phyloP scores from a whole-genome alignment of 2,797 vertebrate genomes.

The Mastacembelus armatus region DNA sequence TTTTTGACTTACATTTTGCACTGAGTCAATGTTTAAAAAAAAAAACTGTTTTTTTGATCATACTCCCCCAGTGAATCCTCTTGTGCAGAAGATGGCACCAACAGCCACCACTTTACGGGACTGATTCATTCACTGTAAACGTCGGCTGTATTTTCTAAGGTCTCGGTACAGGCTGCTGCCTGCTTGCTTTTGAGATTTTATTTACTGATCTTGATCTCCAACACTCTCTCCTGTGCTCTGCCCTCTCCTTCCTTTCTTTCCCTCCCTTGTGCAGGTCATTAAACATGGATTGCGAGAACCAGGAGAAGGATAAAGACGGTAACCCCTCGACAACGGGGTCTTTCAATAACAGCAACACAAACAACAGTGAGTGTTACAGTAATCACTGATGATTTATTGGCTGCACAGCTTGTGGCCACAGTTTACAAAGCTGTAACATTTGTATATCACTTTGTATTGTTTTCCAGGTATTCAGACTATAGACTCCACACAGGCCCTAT shows the following conservation, averaged over 20 bases:
- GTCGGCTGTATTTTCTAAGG: not conserved
- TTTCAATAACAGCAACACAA: conserved; percentile 94
- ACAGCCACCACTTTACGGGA: too few species aligned
- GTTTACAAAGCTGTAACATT: not conserved
- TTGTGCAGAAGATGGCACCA: too few species aligned
- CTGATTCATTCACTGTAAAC: not conserved
- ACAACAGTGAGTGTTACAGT: conserved; percentile 93
- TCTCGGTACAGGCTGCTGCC: not conserved
- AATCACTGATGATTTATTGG: too few species aligned
- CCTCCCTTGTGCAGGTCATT: conserved; percentile 87
- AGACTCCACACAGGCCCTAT: conserved; percentile 97
- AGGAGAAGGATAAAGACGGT: conserved; percentile 98
- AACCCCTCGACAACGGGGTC: conserved; percentile 83
- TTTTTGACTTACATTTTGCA: not conserved
- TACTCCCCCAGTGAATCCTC: not conserved
- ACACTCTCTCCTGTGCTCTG: not conserved
- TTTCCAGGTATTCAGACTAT: conserved; percentile 98
- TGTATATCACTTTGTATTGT: conserved; percentile 7
- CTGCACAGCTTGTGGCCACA: too few species aligned
- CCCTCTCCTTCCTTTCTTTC: not conserved
- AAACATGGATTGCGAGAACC: conserved; percentile 99
- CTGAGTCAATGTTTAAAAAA: not conserved
- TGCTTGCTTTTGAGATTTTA: conserved; percentile 1
- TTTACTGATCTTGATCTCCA: not conserved
- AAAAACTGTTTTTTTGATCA: not conserved